phyloP scores from a whole-genome alignment of 1,140 invertebrate species.

The Mycetomoellerius zeteki region DNA sequence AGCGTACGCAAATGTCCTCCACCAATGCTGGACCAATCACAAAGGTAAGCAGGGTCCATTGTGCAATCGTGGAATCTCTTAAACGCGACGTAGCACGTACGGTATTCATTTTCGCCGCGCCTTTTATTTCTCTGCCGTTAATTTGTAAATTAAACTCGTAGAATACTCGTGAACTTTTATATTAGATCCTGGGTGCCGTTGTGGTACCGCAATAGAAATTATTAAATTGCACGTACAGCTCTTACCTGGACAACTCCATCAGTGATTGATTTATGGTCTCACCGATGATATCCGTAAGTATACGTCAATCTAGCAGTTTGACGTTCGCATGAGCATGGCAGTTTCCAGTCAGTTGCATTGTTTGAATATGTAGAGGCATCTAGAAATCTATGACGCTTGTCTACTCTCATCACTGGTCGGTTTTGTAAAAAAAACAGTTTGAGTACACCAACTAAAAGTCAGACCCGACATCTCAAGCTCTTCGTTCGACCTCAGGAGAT shows the following conservation, averaged over 20 bases:
- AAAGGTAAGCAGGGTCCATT: slow-evolving; percentile 91
- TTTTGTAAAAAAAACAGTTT: slow-evolving; percentile 17
- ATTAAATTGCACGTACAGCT: slow-evolving; percentile 18
- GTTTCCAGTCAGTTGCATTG: slow-evolving; percentile 44
- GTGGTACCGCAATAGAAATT: not conserved
- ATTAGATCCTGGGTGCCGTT: not conserved
- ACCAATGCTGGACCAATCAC: slow-evolving; percentile 94
- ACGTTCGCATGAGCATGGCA: slow-evolving; percentile 60
- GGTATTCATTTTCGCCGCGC: not conserved
- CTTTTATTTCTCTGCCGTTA: slow-evolving; percentile 49
- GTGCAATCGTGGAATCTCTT: not conserved
- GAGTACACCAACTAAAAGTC: slow-evolving; percentile 9
- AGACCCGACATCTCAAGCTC: slow-evolving; percentile 37
- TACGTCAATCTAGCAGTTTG: slow-evolving; percentile 27
- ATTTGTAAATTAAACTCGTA: slow-evolving; percentile 30
- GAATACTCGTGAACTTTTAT: not conserved
- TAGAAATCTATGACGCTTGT: slow-evolving; percentile 50
- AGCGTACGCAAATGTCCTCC: slow-evolving; percentile 89
- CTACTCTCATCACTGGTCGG: slow-evolving; percentile 51
- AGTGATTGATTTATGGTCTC: not conserved
- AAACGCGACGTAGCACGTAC: slow-evolving; percentile 20
- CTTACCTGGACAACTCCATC: slow-evolving; percentile 14
- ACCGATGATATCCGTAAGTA: slow-evolving; percentile 41
- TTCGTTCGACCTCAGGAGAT: slow-evolving; percentile 84
- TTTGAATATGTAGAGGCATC: slow-evolving; percentile 37